Conservation (phyloP, 2,113 vertebrate species). For the Callipepla squamata region DNA sequence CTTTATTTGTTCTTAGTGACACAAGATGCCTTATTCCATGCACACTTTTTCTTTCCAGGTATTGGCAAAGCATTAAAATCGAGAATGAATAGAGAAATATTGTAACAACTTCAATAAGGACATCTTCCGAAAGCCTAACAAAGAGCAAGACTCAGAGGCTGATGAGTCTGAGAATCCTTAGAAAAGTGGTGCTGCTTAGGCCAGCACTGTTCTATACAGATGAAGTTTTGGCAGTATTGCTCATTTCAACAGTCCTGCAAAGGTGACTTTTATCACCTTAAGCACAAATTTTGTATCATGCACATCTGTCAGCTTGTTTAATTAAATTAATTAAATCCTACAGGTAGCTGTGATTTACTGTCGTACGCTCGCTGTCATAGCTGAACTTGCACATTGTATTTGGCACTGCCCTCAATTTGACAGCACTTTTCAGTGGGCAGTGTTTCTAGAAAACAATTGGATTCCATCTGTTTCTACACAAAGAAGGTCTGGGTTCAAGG, state of each 20-base stretch:
- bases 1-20: background rate
- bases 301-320: background rate
- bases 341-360: background rate
- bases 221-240: background rate
- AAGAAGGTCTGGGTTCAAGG: background rate
- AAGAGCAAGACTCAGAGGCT: background rate
- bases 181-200: background rate
- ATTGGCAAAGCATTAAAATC: background rate
- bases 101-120: background rate
- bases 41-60: background rate
- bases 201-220: background rate
- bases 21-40: background rate
- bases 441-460: background rate
- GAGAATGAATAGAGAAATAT: background rate
- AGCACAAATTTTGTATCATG: background rate
- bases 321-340: background rate
- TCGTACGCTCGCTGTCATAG: background rate
- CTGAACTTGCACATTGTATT: background rate
- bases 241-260: background rate
- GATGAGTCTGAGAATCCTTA: background rate
- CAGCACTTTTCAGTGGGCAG: background rate
- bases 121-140: background rate
- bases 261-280: background rate
- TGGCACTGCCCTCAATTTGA: background rate
- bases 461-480: background rate